Evolutionary conservation across 2,888 invertebrate species (phyloP).

Genomic region (Idaea aversata): DNA sequence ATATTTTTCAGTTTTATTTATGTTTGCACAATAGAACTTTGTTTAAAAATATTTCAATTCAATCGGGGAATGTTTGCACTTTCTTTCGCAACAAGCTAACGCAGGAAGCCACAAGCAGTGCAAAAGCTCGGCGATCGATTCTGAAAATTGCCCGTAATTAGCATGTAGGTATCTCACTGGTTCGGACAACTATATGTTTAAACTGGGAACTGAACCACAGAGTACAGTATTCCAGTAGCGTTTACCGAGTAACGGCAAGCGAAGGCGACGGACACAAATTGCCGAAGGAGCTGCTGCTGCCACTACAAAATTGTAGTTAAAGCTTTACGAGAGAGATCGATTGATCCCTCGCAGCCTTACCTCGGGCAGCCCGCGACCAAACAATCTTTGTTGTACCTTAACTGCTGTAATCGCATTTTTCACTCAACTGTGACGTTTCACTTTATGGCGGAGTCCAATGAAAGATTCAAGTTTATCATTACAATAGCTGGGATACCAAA

Average conservation of each 20-base stretch:
- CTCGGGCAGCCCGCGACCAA: constrained; percentile 15
- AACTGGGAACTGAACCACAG: constrained; percentile 72
- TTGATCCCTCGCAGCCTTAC: constrained; percentile 51
- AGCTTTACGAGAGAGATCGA: constrained; percentile 49
- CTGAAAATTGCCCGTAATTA: constrained; percentile 80
- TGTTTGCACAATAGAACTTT: constrained; percentile 7
- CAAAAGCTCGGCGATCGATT: constrained; percentile 76
- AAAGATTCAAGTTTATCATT: not conserved
- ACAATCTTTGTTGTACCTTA: constrained; percentile 22
- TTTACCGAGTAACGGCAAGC: constrained; percentile 75
- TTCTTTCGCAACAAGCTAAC: constrained; percentile 54
- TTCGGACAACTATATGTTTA: constrained; percentile 69
- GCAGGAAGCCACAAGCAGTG: constrained; percentile 70
- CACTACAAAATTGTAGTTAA: constrained; percentile 71
- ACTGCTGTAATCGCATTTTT: constrained; percentile 23
- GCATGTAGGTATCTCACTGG: constrained; percentile 69
- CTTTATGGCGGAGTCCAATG: constrained; percentile 19
- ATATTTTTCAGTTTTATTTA: constrained; percentile 24
- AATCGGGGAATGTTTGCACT: constrained; percentile 41
- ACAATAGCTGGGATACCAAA: not conserved
- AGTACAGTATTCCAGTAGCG: constrained; percentile 76
- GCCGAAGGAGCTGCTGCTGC: constrained; percentile 71
- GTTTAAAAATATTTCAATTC: not conserved
- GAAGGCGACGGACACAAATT: constrained; percentile 76
- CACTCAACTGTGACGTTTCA: constrained; percentile 18